Base-by-base conservation (phyloP, 2,797 vertebrate genomes). In the Loris lydekkerianus region DNA sequence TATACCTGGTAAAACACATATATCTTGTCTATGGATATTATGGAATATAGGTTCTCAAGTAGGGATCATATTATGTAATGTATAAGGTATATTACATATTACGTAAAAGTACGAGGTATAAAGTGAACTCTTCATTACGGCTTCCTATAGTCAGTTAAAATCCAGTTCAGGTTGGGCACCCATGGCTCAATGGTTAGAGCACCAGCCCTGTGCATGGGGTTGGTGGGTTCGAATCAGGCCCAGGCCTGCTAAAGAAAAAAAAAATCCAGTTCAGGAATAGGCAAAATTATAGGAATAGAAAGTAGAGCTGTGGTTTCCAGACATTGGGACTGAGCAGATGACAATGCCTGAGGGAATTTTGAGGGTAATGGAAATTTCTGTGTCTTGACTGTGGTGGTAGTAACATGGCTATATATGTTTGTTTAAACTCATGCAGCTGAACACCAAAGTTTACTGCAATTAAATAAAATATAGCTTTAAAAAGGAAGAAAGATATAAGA, bases 141-240 rank as follows among this genome's bases (percentile, higher is more conserved):
- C 58, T 37, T 72, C 61, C 27, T 43, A 60, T 0, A 69, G 40
- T 94, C 61, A 67, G 86, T 94, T 95, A 84, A 91, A 95, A 83
- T 61, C 34, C 58, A 95, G 18, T 56, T 91, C 18, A 72, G 25
- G 18, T 15, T 15, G 49, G 49, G 14, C 49, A 53, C 49, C 49
- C 3, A 3, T 53, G 15, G 46, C 49, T 53, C 49, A 53, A 53
- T 53, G 49, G 49, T 53, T 53, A 53, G 49, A 53, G 14, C 4
- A 3, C 49, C 14, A 13, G 49, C 49, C 14, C 49, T 5, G 49
- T 53, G 49, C 14, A 15, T 53, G 49, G 49, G 49, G 49, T 53
- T 53, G 49, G 49, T 53, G 49, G 49, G 49, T 53, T 53, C 4
- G 14, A 53, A 53, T 14, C 49, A 15, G 49, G 14, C 49, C 49